These are phyloP conservation scores for Athalia cordata DNA, from an alignment of 2,888 invertebrate species.

Conservation along the genomic window DNA sequence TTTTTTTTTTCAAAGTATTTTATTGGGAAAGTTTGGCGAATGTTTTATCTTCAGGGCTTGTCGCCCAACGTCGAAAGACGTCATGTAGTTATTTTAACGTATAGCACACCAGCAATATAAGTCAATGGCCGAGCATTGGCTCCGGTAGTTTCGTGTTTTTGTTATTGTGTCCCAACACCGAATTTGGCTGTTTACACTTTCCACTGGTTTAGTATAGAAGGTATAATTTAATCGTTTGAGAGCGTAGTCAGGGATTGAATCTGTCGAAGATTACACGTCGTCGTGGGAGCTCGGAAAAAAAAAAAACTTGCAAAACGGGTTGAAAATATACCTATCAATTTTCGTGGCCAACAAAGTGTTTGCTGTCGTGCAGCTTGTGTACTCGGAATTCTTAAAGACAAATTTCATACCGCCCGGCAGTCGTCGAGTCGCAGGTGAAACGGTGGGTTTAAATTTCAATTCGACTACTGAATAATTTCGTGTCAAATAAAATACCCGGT, in stretches of 20 bases:
- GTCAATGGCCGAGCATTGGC: constrained; percentile 14
- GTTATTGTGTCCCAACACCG: constrained; percentile 1
- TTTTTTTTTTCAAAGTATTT: constrained; percentile 22
- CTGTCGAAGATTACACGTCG: too few species aligned
- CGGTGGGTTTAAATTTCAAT: too few species aligned
- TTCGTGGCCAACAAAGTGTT: too few species aligned
- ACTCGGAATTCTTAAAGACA: neutral
- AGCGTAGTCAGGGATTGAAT: too few species aligned
- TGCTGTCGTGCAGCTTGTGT: neutral
- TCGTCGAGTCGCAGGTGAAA: too few species aligned
- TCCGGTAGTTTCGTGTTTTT: constrained; percentile 29
- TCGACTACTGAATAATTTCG: too few species aligned
- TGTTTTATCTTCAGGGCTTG: constrained; percentile 35
- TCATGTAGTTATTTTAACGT: neutral
- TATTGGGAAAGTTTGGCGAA: constrained; percentile 28
- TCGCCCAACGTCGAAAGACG: constrained; percentile 24
- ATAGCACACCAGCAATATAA: neutral
- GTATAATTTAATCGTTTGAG: neutral
- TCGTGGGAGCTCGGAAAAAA: too few species aligned
- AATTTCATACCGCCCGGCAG: too few species aligned
- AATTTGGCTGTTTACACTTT: neutral
- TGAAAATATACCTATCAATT: too few species aligned
- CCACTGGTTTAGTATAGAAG: neutral
- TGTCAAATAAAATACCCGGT: too few species aligned
- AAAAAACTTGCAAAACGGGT: too few species aligned